phyloP scores from a whole-genome alignment of 2,797 vertebrate species.

The Sebastes melanostomus region DNA sequence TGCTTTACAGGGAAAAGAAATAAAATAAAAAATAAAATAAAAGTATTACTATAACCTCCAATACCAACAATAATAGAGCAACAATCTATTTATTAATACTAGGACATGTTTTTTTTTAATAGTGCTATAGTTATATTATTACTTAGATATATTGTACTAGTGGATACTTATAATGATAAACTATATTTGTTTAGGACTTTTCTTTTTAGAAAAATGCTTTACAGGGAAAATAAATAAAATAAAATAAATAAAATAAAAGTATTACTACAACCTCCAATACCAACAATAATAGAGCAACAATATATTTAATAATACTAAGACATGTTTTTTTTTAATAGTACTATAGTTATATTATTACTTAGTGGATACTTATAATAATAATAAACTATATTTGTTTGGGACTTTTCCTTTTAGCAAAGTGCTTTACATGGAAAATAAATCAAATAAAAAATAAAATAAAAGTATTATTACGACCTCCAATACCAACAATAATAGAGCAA shows the following conservation, averaged over 20 bases:
- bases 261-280: too few species aligned
- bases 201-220: not conserved
- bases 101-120: too few species aligned
- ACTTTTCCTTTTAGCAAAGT: not conserved
- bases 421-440: not conserved
- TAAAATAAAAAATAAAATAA: too few species aligned
- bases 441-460: too few species aligned
- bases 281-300: too few species aligned
- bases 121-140: not conserved
- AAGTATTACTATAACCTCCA: too few species aligned
- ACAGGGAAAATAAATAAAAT: not conserved
- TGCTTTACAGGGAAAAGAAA: too few species aligned
- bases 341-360: not conserved
- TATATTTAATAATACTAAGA: not conserved
- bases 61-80: too few species aligned
- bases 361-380: not conserved
- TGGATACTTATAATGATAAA: not conserved
- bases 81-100: not conserved
- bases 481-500: not conserved
- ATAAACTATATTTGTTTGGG: not conserved
- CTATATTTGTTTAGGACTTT: not conserved
- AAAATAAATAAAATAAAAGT: too few species aligned
- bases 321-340: too few species aligned
- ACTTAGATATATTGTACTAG: not conserved
- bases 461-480: not conserved